These are phyloP conservation scores for Apocheima hispidaria DNA, from an alignment of 2,888 invertebrate species.

Conservation along the genomic window DNA sequence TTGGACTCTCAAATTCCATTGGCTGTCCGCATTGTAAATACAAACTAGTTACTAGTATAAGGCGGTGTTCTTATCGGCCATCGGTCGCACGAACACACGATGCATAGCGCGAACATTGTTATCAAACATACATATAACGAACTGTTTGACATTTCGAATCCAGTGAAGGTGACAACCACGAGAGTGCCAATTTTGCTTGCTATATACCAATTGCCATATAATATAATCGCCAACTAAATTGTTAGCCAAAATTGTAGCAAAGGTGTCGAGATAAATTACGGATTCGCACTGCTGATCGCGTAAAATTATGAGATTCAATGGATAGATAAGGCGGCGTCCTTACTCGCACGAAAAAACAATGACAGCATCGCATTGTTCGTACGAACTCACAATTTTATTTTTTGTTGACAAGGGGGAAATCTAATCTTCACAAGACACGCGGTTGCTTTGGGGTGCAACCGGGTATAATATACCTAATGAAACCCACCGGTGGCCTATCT, in stretches of 20 bases:
- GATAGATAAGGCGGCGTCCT: not conserved
- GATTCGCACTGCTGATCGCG: too few relatives aligned
- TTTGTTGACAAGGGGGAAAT: too few relatives aligned
- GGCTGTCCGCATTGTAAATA: slow-evolving; percentile 22
- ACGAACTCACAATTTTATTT: not conserved
- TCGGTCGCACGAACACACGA: not conserved
- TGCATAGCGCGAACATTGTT: not conserved
- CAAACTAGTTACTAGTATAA: not conserved
- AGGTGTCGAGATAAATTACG: too few relatives aligned
- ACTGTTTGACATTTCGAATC: too few relatives aligned
- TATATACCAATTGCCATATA: too few relatives aligned
- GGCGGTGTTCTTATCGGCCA: not conserved
- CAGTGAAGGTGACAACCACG: too few relatives aligned
- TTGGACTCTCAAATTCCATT: slow-evolving; percentile 22
- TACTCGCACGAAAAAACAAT: not conserved
- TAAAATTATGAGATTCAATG: not conserved
- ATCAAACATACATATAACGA: not conserved
- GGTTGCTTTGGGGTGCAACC: too few relatives aligned
- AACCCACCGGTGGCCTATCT: too few relatives aligned
- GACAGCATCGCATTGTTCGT: not conserved
- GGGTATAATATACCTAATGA: too few relatives aligned
- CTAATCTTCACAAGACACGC: too few relatives aligned
- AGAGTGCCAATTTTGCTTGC: not conserved
- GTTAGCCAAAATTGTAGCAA: too few relatives aligned
- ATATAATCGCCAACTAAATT: too few relatives aligned